Evolutionary conservation across 2,888 invertebrate genomes (phyloP).

Genomic region (Parnassius apollo): DNA sequence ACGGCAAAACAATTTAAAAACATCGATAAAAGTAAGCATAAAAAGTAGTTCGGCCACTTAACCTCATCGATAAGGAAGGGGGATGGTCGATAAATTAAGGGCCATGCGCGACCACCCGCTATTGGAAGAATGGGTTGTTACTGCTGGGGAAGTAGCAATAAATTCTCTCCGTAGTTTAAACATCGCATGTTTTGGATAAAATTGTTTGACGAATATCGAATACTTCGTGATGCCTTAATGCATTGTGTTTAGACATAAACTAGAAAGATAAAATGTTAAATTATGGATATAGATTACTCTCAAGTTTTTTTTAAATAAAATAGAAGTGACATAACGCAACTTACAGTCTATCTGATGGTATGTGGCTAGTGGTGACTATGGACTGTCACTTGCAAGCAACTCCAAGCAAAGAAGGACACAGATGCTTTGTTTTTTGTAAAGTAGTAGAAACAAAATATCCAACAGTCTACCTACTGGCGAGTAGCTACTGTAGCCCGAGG

Average conservation of each 20-base stretch:
- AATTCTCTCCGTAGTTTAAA: conserved; percentile 11
- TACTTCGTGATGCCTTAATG: background rate
- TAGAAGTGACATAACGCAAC: too few relatives aligned
- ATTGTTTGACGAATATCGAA: conserved; percentile 8
- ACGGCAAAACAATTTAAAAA: conserved; percentile 5
- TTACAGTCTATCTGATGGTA: too few relatives aligned
- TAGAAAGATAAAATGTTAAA: too few relatives aligned
- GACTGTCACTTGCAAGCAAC: too few relatives aligned
- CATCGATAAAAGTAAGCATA: conserved; percentile 13
- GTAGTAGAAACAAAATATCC: too few relatives aligned
- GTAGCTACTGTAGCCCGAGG: too few relatives aligned
- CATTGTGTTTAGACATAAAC: background rate
- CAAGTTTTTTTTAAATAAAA: too few relatives aligned
- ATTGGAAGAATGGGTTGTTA: conserved; percentile 28
- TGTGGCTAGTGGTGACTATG: too few relatives aligned
- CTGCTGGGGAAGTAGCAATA: conserved; percentile 6
- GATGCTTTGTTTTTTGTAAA: too few relatives aligned
- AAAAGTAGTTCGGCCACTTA: conserved; percentile 43
- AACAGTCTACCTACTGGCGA: too few relatives aligned
- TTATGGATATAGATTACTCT: too few relatives aligned
- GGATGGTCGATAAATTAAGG: conserved; percentile 34
- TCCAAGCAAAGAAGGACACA: too few relatives aligned
- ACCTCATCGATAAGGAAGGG: conserved; percentile 36
- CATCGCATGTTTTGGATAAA: conserved; percentile 14
- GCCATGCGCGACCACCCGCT: conserved; percentile 33